Evolutionary conservation across 2,888 invertebrate genomes (phyloP), one percentile per base, ranked within the genome.

Genomic region (Altica lythri): DNA sequence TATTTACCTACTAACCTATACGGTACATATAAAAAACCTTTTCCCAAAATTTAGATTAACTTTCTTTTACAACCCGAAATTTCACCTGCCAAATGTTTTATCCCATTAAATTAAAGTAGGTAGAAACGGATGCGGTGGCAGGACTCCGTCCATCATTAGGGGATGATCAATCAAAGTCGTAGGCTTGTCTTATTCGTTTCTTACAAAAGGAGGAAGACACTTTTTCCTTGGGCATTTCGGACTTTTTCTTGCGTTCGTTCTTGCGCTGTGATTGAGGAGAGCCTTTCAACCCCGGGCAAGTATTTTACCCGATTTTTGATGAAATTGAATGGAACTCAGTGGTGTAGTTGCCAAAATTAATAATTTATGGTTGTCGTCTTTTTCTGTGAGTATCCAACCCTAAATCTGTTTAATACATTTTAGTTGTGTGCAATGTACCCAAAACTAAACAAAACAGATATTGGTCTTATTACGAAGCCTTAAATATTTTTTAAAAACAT

Each of bases 141-240:
- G 49, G 42, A 46, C 46, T 53, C 53, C 27, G 53, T 61, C 51
- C 47, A 63, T 61, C 63, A 64, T 64, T 63, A 63, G 60, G 47
- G 48, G 59, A 62, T 61, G 61, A 66, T 66, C 66, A 66, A 66
- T 66, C 66, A 66, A 66, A 63, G 66, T 64, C 62, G 16, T 42
- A 29, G 51, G 38, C 47, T 42, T 53, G 59, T 61, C 55, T 22
- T 37, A 32, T 35, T 46, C 40, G 27, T 32, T 25, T 51, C 55
- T 30, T 4, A 27, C 27, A 30, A 6, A 6, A 30, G 13, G 10
- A 30, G 29, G 30, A 40, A 50, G 59, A 58, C 55, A 53, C 44
- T 61, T 60, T 59, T 61, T 61, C 59, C 50, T 56, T 53, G 47
- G 52, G 58, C 45, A 30, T 45, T 52, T 58, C 55, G 12, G 12